phyloP scores from a whole-genome alignment of 2,113 vertebrate species.

The Columbina picui region DNA sequence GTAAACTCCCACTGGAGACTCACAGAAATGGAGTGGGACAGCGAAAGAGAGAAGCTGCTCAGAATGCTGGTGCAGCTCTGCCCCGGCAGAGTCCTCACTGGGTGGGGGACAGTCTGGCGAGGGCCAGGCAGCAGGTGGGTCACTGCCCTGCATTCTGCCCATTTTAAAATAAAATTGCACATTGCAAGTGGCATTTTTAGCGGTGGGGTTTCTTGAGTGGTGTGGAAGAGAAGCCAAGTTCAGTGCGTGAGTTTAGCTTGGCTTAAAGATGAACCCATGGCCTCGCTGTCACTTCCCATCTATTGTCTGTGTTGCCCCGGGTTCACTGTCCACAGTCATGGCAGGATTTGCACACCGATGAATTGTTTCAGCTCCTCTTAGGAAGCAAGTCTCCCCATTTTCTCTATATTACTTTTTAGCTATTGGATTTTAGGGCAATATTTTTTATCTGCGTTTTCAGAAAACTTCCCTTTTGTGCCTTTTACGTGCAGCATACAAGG shows the following conservation, averaged over 20 bases:
- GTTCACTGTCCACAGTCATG: conserved; percentile 39
- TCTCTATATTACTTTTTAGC: not conserved
- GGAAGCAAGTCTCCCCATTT: not conserved
- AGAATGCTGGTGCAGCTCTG: not conserved
- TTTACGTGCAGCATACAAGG: not conserved
- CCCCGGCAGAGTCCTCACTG: not conserved
- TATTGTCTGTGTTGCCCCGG: conserved; percentile 37
- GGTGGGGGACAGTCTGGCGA: not conserved
- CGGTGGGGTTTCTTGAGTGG: conserved; percentile 23
- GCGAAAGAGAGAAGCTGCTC: not conserved
- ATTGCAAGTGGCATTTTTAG: conserved; percentile 32
- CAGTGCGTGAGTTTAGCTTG: conserved; percentile 49
- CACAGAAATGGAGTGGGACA: not conserved
- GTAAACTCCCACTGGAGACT: not conserved
- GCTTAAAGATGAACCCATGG: conserved; percentile 45
- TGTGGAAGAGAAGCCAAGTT: conserved; percentile 22
- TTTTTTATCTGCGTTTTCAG: not conserved
- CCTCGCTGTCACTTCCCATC: conserved; percentile 20
- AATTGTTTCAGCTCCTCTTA: conserved; percentile 19
- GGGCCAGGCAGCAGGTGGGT: not conserved
- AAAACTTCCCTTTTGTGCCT: not conserved
- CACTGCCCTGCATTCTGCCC: conserved; percentile 6
- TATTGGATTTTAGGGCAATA: not conserved
- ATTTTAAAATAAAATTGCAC: conserved; percentile 37
- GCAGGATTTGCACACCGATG: conserved; percentile 25